A percentile compares a stretch with the other conserved stretches of the same genome.
phyloP scores from a whole-genome alignment of 2,888 invertebrate species.

The Sussaba pulchella region DNA sequence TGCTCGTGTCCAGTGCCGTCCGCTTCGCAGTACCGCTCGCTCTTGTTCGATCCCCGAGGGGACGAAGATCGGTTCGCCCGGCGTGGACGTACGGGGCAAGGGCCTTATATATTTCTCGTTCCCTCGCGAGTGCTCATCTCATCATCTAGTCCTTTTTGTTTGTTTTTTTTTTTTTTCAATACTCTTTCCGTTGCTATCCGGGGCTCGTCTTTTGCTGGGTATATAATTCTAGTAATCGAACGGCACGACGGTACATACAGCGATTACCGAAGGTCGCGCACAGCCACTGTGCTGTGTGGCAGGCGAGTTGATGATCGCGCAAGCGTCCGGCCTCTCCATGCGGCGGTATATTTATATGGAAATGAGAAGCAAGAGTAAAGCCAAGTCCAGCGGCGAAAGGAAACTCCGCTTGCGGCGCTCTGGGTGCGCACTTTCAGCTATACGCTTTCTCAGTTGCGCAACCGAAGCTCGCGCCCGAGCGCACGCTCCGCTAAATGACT shows the following conservation, averaged over 20 bases:
- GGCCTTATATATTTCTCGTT: slow-evolving; percentile 47
- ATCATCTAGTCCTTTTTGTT: slow-evolving; percentile 19
- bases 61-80: slow-evolving; percentile 55
- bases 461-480: slow-evolving; percentile 55
- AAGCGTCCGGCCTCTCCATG: slow-evolving; percentile 29
- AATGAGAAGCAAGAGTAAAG: slow-evolving; percentile 30
- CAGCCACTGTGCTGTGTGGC: slow-evolving; percentile 31
- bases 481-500: slow-evolving; percentile 63
- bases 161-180: slow-evolving; percentile 2
- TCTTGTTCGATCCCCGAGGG: slow-evolving; percentile 61
- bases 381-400: slow-evolving; percentile 19
- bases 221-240: slow-evolving; percentile 60
- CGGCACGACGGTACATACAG: slow-evolving; percentile 36
- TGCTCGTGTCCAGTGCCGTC: slow-evolving; percentile 58
- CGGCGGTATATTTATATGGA: slow-evolving; percentile 56
- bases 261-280: slow-evolving; percentile 57
- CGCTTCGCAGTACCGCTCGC: slow-evolving; percentile 61
- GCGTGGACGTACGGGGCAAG: slow-evolving; percentile 31
- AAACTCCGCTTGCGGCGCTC: slow-evolving; percentile 14
- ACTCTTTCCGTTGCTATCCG: slow-evolving; percentile 16
- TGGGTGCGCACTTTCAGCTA: not conserved
- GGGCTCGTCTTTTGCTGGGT: slow-evolving; percentile 47
- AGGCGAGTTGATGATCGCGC: slow-evolving; percentile 35
- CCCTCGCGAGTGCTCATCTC: slow-evolving; percentile 45
- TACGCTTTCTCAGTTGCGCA: slow-evolving; percentile 63